Base-by-base conservation (phyloP, 2,888 invertebrate species). In the Parnassius orleans region DNA sequence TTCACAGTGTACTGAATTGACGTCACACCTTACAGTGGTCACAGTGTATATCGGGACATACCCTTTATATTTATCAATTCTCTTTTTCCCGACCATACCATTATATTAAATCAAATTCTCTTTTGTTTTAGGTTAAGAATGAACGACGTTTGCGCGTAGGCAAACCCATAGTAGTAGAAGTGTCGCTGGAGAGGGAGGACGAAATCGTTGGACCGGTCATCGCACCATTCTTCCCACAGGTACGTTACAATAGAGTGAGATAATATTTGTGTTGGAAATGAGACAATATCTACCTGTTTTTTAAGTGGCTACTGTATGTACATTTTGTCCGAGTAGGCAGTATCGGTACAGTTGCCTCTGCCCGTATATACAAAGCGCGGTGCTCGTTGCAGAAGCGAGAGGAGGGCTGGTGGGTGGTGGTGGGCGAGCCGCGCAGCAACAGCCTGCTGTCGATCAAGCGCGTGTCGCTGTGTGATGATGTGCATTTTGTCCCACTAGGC, bases 381-480 rank as follows among this genome's bases (percentile, higher is more conserved):
- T 19, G 15, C 15, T 19, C 15, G 15, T 19, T 19, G 15, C 92
- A 97, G 93, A 97, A 97, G 93, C 95, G 97, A 58, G 97, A 97
- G 80, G 97, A 97, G 84, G 97, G 97, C 57, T 97, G 97, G 97
- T 99, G 99, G 99, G 97, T 99, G 48, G 99, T 99, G 10, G 97
- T 99, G 70, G 99, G 99, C 0, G 99, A 99, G 80, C 97, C 98
- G 0, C 97, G 97, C 80, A 93, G 94, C 43, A 99, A 99, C 92
- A 97, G 98, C 0, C 91, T 99, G 53, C 93, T 99, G 9, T 99
- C 99, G 10, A 99, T 99, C 84, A 99, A 99, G 86, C 94, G 99
- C 47, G 93, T 99, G 41, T 98, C 98, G 0, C 93, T 99, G 12
- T 98, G 98, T 19, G 15, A 19, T 19, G 15, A 19, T 19, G 15